Conservation (phyloP, 2,113 vertebrate genomes). For the Emydocephalus ijimae region DNA sequence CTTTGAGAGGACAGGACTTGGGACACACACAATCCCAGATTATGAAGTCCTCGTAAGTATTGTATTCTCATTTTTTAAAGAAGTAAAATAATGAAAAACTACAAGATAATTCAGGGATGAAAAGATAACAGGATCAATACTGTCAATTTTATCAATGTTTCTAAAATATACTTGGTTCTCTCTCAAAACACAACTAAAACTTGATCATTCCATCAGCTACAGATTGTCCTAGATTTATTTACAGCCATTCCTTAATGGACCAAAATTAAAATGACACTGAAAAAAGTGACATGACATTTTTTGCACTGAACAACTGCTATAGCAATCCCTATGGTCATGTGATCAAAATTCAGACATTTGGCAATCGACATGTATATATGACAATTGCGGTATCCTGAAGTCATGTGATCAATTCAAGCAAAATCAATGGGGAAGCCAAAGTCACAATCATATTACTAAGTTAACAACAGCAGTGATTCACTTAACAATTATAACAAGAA, state of each 20-base stretch:
- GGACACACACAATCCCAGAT: slow-evolving; percentile 97
- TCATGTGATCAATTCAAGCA: neutral
- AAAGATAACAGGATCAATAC: neutral
- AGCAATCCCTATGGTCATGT: neutral
- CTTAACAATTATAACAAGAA: neutral
- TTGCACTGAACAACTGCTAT: neutral
- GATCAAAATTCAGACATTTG: neutral
- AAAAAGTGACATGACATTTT: neutral
- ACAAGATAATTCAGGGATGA: neutral
- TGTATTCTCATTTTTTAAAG: slow-evolving; percentile 11
- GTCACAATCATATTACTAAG: neutral
- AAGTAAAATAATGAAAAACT: neutral
- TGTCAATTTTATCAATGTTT: neutral
- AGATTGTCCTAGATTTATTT: neutral
- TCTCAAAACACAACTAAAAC: neutral
- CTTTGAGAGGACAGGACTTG: slow-evolving; percentile 92
- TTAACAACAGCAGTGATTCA: neutral
- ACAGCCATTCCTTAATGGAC: neutral
- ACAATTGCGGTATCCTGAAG: neutral
- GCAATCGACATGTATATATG: neutral
- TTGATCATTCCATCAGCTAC: neutral
- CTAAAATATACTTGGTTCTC: neutral
- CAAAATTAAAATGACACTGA: neutral
- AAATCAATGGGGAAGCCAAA: neutral
- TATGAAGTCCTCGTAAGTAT: slow-evolving; percentile 95